phyloP scores from a whole-genome alignment of 64 coral and sea anemone species.

The Stichodactyla helianthus region DNA sequence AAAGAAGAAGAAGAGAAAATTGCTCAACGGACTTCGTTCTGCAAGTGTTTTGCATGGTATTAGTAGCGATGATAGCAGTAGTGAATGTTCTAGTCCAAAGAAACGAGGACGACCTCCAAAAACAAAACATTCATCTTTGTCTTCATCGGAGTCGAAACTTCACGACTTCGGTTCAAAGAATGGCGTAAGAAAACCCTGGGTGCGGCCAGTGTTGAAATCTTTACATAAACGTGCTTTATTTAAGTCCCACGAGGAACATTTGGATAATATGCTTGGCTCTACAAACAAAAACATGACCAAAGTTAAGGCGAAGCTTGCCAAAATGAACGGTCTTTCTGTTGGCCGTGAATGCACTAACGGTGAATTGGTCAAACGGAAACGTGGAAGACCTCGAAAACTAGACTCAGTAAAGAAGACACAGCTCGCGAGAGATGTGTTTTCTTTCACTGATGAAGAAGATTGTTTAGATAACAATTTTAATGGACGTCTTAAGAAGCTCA shows the following conservation, averaged over 20 bases:
- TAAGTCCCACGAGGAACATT: conserved; percentile 50
- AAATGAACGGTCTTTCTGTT: conserved; percentile 58
- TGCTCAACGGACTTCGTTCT: conserved; percentile 63
- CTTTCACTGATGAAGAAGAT: conserved; percentile 77
- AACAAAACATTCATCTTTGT: conserved; percentile 62
- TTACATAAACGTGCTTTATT: conserved; percentile 63
- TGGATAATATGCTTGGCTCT: conserved; percentile 45
- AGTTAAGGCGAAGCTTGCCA: conserved; percentile 62
- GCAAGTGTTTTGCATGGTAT: conserved; percentile 33
- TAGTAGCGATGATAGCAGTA: conserved; percentile 69
- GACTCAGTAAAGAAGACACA: conserved; percentile 26
- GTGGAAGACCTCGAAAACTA: conserved; percentile 72
- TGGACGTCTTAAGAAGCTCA: conserved; percentile 17
- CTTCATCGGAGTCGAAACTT: conserved; percentile 55
- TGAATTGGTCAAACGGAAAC: conserved; percentile 60
- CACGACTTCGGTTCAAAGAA: conserved; percentile 70
- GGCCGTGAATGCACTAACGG: conserved; percentile 43
- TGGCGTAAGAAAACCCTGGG: conserved; percentile 94
- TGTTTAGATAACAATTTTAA: conserved; percentile 2
- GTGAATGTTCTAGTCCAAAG: conserved; percentile 46
- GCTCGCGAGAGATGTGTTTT: conserved; percentile 54
- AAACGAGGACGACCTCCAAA: conserved; percentile 85
- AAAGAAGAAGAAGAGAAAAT: conserved; percentile 72
- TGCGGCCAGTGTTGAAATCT: conserved; percentile 89
- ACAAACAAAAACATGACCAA: conserved; percentile 43